These are phyloP conservation scores for Thermophis baileyi DNA, from an alignment of 2,113 vertebrate species.

Conservation along the genomic window DNA sequence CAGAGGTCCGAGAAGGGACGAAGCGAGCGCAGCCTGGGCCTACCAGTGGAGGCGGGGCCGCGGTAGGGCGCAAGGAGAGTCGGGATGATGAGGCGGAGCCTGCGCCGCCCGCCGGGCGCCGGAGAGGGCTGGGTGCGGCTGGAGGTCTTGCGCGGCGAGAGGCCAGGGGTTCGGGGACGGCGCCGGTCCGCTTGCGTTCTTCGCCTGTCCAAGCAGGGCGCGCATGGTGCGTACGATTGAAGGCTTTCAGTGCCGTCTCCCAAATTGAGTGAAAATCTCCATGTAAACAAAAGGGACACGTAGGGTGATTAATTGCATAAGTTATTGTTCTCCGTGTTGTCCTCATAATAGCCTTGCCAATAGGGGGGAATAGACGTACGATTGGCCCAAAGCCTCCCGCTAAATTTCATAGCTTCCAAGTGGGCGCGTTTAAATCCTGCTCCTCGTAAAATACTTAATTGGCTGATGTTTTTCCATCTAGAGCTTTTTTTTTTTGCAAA, in stretches of 20 bases:
- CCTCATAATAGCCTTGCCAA: not conserved
- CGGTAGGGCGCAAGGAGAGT: not conserved
- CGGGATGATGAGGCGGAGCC: not conserved
- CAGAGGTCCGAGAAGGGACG: too few species aligned
- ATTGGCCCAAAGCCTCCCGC: not conserved
- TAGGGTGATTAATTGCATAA: not conserved
- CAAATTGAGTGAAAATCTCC: not conserved
- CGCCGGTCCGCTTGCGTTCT: not conserved
- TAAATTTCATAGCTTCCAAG: not conserved
- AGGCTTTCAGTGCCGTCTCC: not conserved
- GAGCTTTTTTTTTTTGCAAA: not conserved
- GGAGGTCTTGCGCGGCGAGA: not conserved
- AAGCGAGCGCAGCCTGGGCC: not conserved
- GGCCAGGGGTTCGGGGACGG: not conserved
- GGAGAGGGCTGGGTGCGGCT: not conserved
- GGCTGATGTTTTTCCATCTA: not conserved
- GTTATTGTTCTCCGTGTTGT: not conserved
- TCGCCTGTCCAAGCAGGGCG: not conserved
- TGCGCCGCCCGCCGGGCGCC: not conserved
- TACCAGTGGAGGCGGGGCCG: not conserved
- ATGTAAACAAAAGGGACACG: not conserved
- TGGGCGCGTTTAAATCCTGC: not conserved
- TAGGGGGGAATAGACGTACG: not conserved
- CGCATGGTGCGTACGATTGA: not conserved
- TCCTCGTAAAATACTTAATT: not conserved